Percentiles rank a stretch among this genome's conserved stretches.
Conservation (phyloP, 2,113 vertebrate species). For the Antechinus stuartii region DNA sequence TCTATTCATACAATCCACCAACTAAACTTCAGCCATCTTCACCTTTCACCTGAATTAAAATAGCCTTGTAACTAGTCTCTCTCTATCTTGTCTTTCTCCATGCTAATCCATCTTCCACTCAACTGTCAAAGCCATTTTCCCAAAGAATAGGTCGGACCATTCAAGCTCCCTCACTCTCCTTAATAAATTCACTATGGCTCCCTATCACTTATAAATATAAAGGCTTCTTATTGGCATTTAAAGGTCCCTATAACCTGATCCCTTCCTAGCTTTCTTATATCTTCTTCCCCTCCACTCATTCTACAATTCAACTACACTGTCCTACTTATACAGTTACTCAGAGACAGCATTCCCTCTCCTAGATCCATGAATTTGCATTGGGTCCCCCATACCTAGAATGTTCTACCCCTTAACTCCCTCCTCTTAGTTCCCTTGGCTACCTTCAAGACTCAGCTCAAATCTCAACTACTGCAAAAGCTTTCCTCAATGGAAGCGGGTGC, state of each 20-base stretch:
- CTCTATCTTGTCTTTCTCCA: neutral
- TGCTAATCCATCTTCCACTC: neutral
- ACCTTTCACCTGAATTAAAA: neutral
- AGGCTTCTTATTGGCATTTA: neutral
- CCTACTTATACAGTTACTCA: neutral
- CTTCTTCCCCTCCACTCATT: neutral
- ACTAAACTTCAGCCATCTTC: neutral
- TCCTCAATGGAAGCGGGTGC: neutral
- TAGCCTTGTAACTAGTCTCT: neutral
- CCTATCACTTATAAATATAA: neutral
- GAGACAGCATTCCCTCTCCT: neutral
- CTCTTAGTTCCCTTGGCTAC: neutral
- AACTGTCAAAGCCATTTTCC: neutral
- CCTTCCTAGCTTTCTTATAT: neutral
- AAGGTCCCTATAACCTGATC: neutral
- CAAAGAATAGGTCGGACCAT: neutral
- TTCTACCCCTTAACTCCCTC: neutral
- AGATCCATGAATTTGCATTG: neutral
- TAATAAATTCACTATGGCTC: neutral
- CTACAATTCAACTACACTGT: neutral
- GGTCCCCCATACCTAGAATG: neutral
- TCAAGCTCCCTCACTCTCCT: neutral
- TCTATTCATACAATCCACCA: neutral
- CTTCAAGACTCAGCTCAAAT: neutral
- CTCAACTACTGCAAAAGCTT: neutral